Evolutionary conservation across 2,113 vertebrate species (phyloP).

Genomic region (Tachysurus fulvidraco): DNA sequence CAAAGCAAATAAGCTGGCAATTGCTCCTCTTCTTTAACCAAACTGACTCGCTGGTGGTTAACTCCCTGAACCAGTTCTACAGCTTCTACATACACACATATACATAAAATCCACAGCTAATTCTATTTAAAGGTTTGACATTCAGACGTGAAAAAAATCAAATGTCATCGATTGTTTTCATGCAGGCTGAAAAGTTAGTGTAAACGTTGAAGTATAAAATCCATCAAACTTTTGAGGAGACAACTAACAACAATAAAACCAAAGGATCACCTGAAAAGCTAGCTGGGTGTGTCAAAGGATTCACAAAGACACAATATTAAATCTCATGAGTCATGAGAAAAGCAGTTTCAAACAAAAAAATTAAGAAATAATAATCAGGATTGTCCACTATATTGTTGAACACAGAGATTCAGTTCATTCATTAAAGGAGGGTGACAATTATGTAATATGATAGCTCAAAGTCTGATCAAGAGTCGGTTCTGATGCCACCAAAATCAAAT

Average conservation of each 20-base stretch:
- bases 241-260: neutral
- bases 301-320: neutral
- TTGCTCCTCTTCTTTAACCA: neutral
- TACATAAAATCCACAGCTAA: too few species aligned
- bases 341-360: too few species aligned
- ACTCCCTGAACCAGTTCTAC: conserved; percentile 19
- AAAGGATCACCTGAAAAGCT: conserved; percentile 4
- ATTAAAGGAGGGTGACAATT: neutral
- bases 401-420: neutral
- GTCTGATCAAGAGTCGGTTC: too few species aligned
- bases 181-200: neutral
- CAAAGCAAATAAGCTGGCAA: conserved; percentile 31
- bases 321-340: neutral
- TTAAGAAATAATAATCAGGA: too few species aligned
- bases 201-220: neutral
- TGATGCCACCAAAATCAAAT: neutral
- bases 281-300: neutral
- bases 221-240: neutral
- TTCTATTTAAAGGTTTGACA: neutral
- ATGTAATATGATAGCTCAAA: neutral
- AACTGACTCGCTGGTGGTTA: neutral
- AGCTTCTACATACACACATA: neutral
- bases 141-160: neutral
- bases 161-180: accelerated
- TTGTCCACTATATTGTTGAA: neutral